Base-by-base conservation (phyloP, 1,140 invertebrate species). In the Cydia strobilella region DNA sequence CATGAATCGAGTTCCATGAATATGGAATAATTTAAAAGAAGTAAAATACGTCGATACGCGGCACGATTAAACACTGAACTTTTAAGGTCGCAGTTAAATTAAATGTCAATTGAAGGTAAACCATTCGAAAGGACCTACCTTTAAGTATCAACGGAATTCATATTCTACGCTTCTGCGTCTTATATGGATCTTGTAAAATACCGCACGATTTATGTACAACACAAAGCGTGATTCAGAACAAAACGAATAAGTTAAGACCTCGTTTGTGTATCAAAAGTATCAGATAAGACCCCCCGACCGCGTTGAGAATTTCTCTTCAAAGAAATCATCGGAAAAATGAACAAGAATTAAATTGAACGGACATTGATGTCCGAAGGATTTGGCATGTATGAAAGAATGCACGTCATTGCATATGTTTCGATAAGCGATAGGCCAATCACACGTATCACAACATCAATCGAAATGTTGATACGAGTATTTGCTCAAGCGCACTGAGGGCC, bases 91-190 rank as follows among this genome's bases (percentile, higher is more conserved):
- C 42, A 82, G 77, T 75, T 74, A 76, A 78, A 77, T 72, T 51
- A 84, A 86, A 86, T 84, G 79, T 82, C 80, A 84, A 81, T 82
- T 71, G 35, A 69, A 69, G 65, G 65, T 69, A 69, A 69, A 42
- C 65, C 35, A 18, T 35, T 39, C 27, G 31, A 69, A 69, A 69
- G 31, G 31, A 69, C n/a, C n/a, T 35, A 66, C 25, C 65, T 66
- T 66, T 69, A 69, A 35, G 27, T 18, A 69, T 39, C 31, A 18
- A 35, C 65, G 31, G 31, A 69, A 59, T 59, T 15, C 65, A 66
- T 35, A 69, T 66, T 66, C 35, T 69, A 13, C n/a, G n/a, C 27
- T 18, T 18, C 20, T 39, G 15, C 9, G 63, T 31, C 63, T 69
- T 39, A 39, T 69, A 69, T 35, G 65, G 31, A 59, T 10, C 54